Evolutionary conservation across 2,113 vertebrate genomes (phyloP), one percentile per base, ranked within the genome.

Genomic region (Camarhynchus parvulus): DNA sequence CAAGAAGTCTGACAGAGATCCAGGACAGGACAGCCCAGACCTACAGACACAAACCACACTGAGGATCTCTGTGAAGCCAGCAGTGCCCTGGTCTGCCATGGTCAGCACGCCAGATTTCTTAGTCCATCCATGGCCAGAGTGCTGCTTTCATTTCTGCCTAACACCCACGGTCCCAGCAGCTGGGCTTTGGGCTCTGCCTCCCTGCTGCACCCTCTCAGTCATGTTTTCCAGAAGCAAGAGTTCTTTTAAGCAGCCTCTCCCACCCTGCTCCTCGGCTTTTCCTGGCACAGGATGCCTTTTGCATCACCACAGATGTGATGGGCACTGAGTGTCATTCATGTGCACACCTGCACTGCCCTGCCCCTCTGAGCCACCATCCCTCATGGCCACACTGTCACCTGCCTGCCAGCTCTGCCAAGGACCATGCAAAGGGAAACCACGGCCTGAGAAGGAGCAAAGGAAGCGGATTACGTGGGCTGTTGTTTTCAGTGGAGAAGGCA

Each of bases 221-320:
- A 92, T 42, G 31, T 91, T 88, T 94, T 90, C 94, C 87, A 95
- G 46, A 77, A 55, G 33, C 11, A 70, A 68, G 25, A 86, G 25
- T 2, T 90, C 67, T 37, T 73, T 25, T 24, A 70, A 84, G 61
- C 68, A 80, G 56, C 33, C 28, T 75, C 44, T 94, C 83, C 66
- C 83, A 68, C 49, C 46, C 82, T 13, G 9, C 46, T 84, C 82
- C 77, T 85, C 0, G 3, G 39, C 74, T 72, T 92, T 76, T 83
- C 70, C 81, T 87, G 77, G 89, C 21, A 0, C 9, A 7, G 62
- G 74, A 49, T 7, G 24, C 25, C 31, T 59, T 79, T 28, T 41
- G 49, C 80, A 62, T 87, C 86, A 68, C 20, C 1, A 2, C 63
- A 47, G 73, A 62, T 42, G 69, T 5, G 49, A 44, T 0, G 16